A percentile compares a stretch with the other conserved stretches of the same genome.
These are phyloP conservation scores for Uria aalge DNA, from an alignment of 2,113 vertebrate species.

Conservation along the genomic window DNA sequence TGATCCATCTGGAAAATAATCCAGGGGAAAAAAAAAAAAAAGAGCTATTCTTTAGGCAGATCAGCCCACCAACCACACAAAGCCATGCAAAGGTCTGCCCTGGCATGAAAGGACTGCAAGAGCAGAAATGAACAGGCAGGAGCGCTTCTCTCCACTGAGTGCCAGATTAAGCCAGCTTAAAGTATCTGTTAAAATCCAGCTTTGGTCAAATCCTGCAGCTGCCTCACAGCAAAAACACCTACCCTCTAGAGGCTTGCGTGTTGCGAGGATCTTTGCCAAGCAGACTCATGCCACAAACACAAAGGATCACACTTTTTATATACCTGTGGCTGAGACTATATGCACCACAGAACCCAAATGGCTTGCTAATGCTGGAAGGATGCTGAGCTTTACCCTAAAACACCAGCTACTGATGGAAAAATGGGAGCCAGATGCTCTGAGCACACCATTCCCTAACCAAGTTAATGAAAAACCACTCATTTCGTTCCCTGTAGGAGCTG, in stretches of 20 bases:
- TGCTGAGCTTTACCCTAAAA: background rate
- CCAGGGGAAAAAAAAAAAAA: background rate
- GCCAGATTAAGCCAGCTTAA: background rate
- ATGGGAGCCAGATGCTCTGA: background rate
- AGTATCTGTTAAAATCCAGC: background rate
- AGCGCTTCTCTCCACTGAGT: background rate
- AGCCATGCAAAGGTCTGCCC: background rate
- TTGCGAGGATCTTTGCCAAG: background rate
- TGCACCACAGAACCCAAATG: background rate
- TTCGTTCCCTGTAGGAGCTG: background rate
- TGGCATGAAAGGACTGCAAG: accelerated
- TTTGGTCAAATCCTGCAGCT: background rate
- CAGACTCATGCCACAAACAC: background rate
- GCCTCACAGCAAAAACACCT: background rate
- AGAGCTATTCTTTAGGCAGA: background rate
- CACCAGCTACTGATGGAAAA: background rate
- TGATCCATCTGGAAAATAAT: background rate
- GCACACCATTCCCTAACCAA: background rate
- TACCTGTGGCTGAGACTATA: accelerated
- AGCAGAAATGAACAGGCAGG: background rate
- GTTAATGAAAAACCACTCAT: background rate
- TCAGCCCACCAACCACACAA: background rate
- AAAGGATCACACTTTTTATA: background rate
- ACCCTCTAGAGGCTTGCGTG: accelerated
- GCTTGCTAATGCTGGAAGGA: background rate